These are phyloP conservation scores for Brevimyrus niger DNA, from an alignment of 2,113 vertebrate genomes.

Conservation along the genomic window DNA sequence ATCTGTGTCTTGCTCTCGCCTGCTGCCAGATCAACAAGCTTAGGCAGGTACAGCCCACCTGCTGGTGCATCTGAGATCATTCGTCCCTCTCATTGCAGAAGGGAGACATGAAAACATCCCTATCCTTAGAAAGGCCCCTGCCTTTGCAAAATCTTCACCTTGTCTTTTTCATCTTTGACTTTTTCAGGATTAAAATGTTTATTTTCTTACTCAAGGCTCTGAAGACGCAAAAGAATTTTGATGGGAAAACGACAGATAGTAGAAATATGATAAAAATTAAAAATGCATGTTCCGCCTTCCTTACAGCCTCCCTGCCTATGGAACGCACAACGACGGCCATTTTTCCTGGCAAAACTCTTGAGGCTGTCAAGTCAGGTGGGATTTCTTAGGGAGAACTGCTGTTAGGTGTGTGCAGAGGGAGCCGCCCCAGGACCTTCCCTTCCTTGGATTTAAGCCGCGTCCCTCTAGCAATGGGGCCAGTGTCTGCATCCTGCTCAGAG, in stretches of 20 bases:
- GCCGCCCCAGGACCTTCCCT: neutral
- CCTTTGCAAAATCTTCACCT: neutral
- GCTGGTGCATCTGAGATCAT: conserved; percentile 17
- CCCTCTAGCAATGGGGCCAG: neutral
- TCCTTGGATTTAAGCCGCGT: neutral
- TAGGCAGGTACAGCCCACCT: neutral
- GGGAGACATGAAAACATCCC: conserved; percentile 7
- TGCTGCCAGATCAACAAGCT: neutral
- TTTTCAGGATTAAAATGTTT: neutral
- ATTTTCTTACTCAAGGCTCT: neutral
- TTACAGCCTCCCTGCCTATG: neutral
- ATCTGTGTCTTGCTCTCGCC: conserved; percentile 34
- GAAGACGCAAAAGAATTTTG: neutral
- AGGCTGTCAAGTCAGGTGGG: neutral
- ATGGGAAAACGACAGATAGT: neutral
- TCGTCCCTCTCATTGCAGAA: conserved; percentile 10
- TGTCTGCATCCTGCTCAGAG: neutral
- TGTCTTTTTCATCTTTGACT: conserved; percentile 9
- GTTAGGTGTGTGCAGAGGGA: neutral
- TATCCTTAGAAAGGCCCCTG: neutral
- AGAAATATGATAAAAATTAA: neutral
- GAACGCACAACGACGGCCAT: neutral
- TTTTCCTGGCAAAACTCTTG: neutral
- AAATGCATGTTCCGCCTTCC: no score
- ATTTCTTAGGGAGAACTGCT: neutral